These are phyloP conservation scores for Galaxias olidus DNA, from an alignment of 2,797 vertebrate genomes.

Conservation along the genomic window DNA sequence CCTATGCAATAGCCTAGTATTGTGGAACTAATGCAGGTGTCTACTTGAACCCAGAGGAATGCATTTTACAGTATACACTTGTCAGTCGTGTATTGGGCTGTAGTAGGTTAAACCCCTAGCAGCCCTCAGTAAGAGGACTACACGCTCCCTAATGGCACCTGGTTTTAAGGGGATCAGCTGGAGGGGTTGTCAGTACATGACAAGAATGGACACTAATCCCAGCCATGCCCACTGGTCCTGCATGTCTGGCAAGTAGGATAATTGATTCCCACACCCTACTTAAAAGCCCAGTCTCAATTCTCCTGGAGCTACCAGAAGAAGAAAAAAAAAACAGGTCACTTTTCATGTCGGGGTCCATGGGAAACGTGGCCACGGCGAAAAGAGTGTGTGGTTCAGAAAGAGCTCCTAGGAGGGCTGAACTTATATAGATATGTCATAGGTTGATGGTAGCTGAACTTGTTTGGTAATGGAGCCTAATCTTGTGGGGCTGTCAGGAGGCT, in stretches of 20 bases:
- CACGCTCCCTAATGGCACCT: slow-evolving; percentile 72
- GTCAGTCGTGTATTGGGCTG: slow-evolving; percentile 65
- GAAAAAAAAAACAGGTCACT: slow-evolving; percentile 57
- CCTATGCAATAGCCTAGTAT: slow-evolving; percentile 32
- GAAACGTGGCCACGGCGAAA: slow-evolving; percentile 47
- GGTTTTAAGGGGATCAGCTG: slow-evolving; percentile 70
- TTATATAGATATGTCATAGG: slow-evolving; percentile 47
- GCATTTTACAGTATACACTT: slow-evolving; percentile 56
- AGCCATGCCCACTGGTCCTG: slow-evolving; percentile 70
- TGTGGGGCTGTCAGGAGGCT: slow-evolving; percentile 47
- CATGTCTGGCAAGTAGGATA: slow-evolving; percentile 67
- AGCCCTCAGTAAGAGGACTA: slow-evolving; percentile 45
- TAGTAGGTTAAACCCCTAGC: slow-evolving; percentile 52
- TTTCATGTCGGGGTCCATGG: slow-evolving; percentile 56
- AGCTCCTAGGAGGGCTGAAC: slow-evolving; percentile 47
- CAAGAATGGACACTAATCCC: slow-evolving; percentile 76
- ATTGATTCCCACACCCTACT: slow-evolving; percentile 76
- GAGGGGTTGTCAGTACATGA: slow-evolving; percentile 73
- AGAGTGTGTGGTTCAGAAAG: slow-evolving; percentile 43
- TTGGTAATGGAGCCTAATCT: slow-evolving; percentile 73
- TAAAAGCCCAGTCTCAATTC: slow-evolving; percentile 56
- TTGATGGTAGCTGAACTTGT: slow-evolving; percentile 64
- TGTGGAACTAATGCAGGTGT: slow-evolving; percentile 51
- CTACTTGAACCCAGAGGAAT: slow-evolving; percentile 63
- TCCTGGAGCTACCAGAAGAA: slow-evolving; percentile 33